Conservation (phyloP, 2,113 vertebrate genomes). For the Tylochromis polylepis region DNA sequence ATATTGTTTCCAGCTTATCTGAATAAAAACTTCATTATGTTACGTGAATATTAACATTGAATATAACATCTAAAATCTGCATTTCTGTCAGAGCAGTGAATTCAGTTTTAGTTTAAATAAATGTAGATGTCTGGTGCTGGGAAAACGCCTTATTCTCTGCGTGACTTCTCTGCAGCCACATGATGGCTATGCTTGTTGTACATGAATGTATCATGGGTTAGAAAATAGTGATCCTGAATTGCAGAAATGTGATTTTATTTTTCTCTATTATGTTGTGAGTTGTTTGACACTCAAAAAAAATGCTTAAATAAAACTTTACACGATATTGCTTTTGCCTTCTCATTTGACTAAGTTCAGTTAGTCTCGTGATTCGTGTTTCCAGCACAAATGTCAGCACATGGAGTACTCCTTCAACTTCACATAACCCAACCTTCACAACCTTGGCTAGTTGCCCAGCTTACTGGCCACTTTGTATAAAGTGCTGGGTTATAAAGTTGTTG, state of each 20-base stretch:
- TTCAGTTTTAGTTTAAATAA: not conserved
- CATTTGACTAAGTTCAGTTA: not conserved
- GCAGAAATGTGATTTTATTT: not conserved
- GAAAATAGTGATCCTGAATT: not conserved
- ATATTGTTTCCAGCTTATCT: not conserved
- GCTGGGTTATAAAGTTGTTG: not conserved
- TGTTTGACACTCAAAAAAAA: not conserved
- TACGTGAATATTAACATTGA: not conserved
- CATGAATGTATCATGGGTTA: not conserved
- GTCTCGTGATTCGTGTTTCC: accelerated
- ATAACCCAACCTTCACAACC: not conserved
- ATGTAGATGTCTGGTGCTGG: not conserved
- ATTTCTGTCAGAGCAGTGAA: not conserved
- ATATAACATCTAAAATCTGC: accelerated
- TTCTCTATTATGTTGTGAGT: not conserved
- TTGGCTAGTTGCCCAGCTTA: not conserved
- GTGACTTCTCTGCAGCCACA: not conserved
- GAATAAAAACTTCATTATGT: accelerated
- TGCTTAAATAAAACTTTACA: not conserved
- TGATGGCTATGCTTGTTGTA: not conserved
- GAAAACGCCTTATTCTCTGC: not conserved
- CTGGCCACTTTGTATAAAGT: not conserved
- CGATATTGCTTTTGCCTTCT: not conserved
- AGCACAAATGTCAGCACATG: not conserved
- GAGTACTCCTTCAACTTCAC: not conserved